Conservation (phyloP, 2,888 invertebrate species). For the Philhelius pedissequus region DNA sequence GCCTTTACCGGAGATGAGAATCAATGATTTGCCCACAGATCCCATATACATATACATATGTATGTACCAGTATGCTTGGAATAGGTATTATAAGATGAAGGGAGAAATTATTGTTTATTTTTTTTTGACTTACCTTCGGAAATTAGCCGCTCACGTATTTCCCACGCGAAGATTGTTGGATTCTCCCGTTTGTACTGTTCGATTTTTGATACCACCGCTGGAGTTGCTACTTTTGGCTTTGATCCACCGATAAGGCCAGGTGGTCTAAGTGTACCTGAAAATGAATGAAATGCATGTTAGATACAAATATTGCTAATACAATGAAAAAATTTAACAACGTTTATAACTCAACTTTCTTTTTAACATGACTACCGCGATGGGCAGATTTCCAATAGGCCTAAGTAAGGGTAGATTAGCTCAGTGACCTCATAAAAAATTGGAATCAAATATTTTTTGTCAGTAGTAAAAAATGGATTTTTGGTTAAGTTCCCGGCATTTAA, state of each 20-base stretch:
- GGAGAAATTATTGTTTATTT: conserved; percentile 48
- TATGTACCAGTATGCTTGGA: too few species aligned
- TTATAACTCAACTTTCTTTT: too few species aligned
- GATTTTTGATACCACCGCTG: conserved; percentile 97
- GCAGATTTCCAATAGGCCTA: too few species aligned
- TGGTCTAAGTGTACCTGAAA: conserved; percentile 91
- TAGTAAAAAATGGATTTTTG: too few species aligned
- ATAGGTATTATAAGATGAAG: background rate
- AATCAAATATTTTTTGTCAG: too few species aligned
- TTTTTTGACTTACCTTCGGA: conserved; percentile 89
- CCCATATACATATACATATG: background rate
- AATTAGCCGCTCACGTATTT: conserved; percentile 96
- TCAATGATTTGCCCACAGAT: conserved; percentile 11
- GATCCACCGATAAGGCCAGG: conserved; percentile 96
- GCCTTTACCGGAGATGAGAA: conserved; percentile 45
- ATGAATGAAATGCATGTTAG: conserved; percentile 48
- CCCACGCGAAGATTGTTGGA: conserved; percentile 99
- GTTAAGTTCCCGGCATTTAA: too few species aligned
- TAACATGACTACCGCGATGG: too few species aligned
- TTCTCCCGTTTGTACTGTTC: conserved; percentile 99
- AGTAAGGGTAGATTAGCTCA: too few species aligned
- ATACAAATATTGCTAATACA: too few species aligned
- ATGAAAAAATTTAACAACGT: too few species aligned
- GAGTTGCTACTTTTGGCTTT: conserved; percentile 98
- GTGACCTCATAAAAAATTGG: too few species aligned